Evolutionary conservation across 1,140 invertebrate species (phyloP).

Genomic region (Amyelois transitella): DNA sequence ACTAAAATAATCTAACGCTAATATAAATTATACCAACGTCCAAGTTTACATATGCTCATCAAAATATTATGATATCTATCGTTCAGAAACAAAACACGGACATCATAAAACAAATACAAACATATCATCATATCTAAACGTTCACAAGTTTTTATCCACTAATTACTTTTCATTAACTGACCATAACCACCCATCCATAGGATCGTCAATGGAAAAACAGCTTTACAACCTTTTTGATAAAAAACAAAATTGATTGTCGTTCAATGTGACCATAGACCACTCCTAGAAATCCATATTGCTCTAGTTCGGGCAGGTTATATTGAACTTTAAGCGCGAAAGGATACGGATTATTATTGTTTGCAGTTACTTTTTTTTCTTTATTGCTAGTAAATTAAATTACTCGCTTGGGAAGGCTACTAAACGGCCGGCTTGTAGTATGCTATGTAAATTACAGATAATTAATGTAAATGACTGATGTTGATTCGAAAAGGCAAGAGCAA

Average conservation of each 20-base stretch:
- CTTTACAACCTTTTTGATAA: neutral
- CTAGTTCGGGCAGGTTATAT: constrained; percentile 8
- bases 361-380: neutral
- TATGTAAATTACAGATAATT: neutral
- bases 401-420: neutral
- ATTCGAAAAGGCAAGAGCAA: neutral
- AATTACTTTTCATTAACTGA: constrained; percentile 6
- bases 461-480: neutral
- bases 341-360: constrained; percentile 13
- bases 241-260: neutral
- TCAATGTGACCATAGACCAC: neutral
- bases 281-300: constrained; percentile 10
- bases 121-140: neutral
- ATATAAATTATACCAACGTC: neutral
- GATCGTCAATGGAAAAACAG: neutral
- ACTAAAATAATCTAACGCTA: neutral
- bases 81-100: neutral
- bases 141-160: constrained; percentile 2
- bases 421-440: neutral
- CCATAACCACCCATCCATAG: constrained; percentile 4
- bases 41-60: neutral
- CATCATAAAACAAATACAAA: constrained; percentile 5
- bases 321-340: constrained; percentile 1
- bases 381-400: constrained; percentile 8
- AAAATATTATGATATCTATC: constrained; percentile 5